phyloP scores from a whole-genome alignment of 2,113 vertebrate species.

The Corvus moneduloides region DNA sequence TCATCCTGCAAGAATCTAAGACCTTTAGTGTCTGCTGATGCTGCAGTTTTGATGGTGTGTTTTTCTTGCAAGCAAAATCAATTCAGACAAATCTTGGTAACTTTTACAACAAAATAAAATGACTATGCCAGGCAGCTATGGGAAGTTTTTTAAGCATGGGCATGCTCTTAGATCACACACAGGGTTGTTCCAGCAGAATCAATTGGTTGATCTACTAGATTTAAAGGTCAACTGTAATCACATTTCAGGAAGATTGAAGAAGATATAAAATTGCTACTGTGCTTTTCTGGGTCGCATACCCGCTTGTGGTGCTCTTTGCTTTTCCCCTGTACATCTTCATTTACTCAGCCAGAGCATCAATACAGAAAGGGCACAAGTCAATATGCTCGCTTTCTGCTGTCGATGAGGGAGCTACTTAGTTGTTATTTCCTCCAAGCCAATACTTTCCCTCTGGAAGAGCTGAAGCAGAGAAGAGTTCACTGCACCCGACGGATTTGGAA shows the following conservation, averaged over 20 bases:
- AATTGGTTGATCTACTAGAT: slow-evolving; percentile 62
- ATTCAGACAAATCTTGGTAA: slow-evolving; percentile 71
- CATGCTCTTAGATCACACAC: neutral
- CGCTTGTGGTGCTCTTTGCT: slow-evolving; percentile 28
- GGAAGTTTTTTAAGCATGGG: neutral
- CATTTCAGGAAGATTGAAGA: slow-evolving; percentile 58
- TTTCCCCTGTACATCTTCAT: slow-evolving; percentile 20
- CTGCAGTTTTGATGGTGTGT: slow-evolving; percentile 67
- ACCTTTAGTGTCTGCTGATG: slow-evolving; percentile 75
- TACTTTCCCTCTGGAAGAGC: neutral
- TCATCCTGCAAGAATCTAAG: slow-evolving; percentile 73
- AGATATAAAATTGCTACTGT: neutral
- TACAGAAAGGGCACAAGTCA: slow-evolving; percentile 55
- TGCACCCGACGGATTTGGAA: neutral
- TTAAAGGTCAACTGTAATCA: slow-evolving; percentile 73
- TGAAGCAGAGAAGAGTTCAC: neutral
- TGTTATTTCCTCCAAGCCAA: slow-evolving; percentile 4
- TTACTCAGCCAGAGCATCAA: slow-evolving; percentile 36
- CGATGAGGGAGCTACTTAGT: slow-evolving; percentile 2
- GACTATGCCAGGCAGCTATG: neutral
- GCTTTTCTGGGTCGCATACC: neutral
- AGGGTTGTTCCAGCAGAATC: slow-evolving; percentile 25
- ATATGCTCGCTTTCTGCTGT: slow-evolving; percentile 7
- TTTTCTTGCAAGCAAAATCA: slow-evolving; percentile 77
- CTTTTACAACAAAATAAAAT: slow-evolving; percentile 59